Evolutionary conservation across 1,140 invertebrate species (phyloP).

Genomic region (Monochamus saltuarius): DNA sequence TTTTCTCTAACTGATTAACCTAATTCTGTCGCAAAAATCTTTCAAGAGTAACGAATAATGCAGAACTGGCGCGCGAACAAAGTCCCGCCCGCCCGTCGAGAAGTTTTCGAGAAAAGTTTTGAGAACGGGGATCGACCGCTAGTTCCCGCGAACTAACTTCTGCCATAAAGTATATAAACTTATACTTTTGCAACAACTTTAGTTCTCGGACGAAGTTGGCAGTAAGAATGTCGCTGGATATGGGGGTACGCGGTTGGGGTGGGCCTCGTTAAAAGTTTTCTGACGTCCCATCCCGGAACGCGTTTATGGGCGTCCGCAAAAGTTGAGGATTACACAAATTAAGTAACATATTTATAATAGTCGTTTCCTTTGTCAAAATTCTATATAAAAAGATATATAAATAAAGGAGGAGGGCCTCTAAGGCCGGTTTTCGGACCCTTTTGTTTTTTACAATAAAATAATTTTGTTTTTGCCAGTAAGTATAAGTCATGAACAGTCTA

Average conservation of each 20-base stretch:
- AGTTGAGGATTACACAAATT: no score
- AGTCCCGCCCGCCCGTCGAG: not conserved
- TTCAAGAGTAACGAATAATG: no score
- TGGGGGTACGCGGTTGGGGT: not conserved
- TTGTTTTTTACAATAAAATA: no score
- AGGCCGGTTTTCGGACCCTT: no score
- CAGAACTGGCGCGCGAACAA: not conserved
- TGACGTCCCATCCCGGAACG: constrained; percentile 3
- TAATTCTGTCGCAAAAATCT: no score
- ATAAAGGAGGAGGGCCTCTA: no score
- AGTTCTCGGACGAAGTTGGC: constrained; percentile 33
- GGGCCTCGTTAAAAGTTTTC: constrained; percentile 11
- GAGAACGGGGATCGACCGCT: constrained; percentile 32
- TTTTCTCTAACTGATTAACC: no score
- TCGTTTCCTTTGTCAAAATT: no score
- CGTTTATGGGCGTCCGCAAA: not conserved
- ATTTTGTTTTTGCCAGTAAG: no score
- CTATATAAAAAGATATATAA: no score
- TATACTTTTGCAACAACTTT: constrained; percentile 53
- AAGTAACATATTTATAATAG: no score
- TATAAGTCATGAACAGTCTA: no score
- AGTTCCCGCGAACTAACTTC: constrained; percentile 48
- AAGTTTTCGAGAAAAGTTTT: constrained; percentile 20
- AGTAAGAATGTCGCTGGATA: constrained; percentile 3
- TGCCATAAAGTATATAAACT: constrained; percentile 52